Evolutionary conservation across 2,797 vertebrate species (phyloP).

Genomic region (Scyliorhinus canicula): DNA sequence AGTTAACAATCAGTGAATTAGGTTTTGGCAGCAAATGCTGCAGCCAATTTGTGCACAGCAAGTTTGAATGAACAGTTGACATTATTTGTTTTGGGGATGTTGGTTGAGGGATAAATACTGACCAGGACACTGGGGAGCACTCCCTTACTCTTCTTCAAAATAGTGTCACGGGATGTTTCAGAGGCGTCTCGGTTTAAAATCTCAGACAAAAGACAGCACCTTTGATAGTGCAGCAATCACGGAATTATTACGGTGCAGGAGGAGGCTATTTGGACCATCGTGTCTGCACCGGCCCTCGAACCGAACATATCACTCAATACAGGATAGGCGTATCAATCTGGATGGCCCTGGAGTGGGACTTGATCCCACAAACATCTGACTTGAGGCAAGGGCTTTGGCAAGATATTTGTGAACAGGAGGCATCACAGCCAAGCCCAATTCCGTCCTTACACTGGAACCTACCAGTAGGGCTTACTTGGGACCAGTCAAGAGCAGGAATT

Average conservation of each 20-base stretch:
- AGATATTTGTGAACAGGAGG: neutral
- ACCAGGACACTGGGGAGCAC: neutral
- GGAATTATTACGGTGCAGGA: too few relatives aligned
- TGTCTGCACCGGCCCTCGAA: too few relatives aligned
- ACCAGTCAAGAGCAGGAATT: neutral
- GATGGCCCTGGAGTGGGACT: neutral
- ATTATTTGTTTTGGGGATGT: neutral
- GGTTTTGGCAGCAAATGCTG: neutral
- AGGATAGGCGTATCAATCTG: neutral
- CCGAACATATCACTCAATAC: too few relatives aligned
- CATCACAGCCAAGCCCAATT: neutral
- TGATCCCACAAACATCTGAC: neutral
- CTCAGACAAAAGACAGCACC: neutral
- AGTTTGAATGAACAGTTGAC: neutral
- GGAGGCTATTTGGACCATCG: too few relatives aligned
- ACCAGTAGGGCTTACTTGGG: neutral
- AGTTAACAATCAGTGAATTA: neutral
- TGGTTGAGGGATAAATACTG: too few relatives aligned
- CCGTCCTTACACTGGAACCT: neutral
- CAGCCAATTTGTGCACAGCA: neutral
- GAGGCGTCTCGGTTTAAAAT: neutral
- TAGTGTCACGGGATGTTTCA: neutral
- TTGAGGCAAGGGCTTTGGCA: neutral
- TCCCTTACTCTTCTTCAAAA: too few relatives aligned
- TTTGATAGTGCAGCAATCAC: neutral